phyloP scores from a whole-genome alignment of 2,888 invertebrate species.

The Troides helena region DNA sequence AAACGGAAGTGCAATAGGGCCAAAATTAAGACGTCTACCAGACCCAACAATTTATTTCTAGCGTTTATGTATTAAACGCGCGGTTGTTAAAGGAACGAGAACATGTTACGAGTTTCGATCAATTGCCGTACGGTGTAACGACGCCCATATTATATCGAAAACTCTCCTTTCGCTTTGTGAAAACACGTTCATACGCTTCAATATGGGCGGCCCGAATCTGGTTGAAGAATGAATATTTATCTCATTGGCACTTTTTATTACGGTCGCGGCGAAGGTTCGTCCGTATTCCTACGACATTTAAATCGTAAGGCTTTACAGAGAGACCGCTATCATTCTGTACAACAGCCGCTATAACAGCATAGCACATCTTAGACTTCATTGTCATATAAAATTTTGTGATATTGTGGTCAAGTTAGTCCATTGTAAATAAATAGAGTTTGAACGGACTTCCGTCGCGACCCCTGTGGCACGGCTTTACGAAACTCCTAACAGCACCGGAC shows the following conservation, averaged over 20 bases:
- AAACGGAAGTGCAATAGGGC: constrained; percentile 54
- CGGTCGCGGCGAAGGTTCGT: constrained; percentile 41
- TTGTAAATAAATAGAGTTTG: constrained; percentile 14
- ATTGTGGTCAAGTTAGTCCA: not conserved
- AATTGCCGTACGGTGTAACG: constrained; percentile 71
- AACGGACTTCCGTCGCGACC: constrained; percentile 40
- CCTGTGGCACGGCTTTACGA: constrained; percentile 73
- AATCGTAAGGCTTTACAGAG: too few species aligned
- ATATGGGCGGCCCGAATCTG: constrained; percentile 78
- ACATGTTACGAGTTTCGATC: constrained; percentile 74
- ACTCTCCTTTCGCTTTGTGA: constrained; percentile 38
- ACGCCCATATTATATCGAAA: constrained; percentile 57
- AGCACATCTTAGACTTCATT: too few species aligned
- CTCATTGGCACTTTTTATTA: constrained; percentile 65
- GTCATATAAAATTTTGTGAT: too few species aligned
- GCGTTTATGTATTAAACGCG: constrained; percentile 77
- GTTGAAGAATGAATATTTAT: constrained; percentile 55
- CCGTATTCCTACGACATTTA: constrained; percentile 27
- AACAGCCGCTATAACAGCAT: too few species aligned
- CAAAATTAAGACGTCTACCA: constrained; percentile 50
- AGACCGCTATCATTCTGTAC: too few species aligned
- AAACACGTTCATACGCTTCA: constrained; percentile 54
- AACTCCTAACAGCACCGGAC: constrained; percentile 69
- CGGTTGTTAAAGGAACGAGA: constrained; percentile 48
- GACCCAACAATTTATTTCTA: constrained; percentile 71